A percentile compares a stretch with the other conserved stretches of the same genome.
phyloP scores from a whole-genome alignment of 2,888 invertebrate species.

The Diarsia mendica region DNA sequence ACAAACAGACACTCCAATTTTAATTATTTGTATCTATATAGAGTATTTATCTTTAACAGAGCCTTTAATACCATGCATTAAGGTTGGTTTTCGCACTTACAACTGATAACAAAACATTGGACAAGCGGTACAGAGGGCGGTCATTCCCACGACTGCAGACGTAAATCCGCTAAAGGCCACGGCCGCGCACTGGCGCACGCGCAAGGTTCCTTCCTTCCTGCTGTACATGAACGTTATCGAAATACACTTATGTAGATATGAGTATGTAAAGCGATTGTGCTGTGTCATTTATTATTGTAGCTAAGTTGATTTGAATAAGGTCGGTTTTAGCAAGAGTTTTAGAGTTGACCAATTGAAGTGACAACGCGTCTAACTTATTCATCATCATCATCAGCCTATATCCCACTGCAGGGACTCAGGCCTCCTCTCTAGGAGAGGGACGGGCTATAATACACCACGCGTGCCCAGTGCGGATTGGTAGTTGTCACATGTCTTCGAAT shows the following conservation, averaged over 20 bases:
- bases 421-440: too few relatives aligned
- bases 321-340: not conserved
- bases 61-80: not conserved
- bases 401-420: too few relatives aligned
- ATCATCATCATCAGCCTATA: too few relatives aligned
- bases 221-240: constrained; percentile 50
- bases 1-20: too few relatives aligned
- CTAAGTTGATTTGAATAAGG: not conserved
- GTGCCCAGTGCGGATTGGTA: too few relatives aligned
- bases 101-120: constrained; percentile 17
- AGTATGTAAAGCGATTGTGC: constrained; percentile 6
- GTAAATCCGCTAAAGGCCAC: constrained; percentile 72
- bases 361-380: too few relatives aligned
- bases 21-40: too few relatives aligned
- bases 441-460: too few relatives aligned
- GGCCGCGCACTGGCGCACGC: constrained; percentile 69
- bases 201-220: constrained; percentile 77
- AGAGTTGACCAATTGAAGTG: not conserved
- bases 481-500: too few relatives aligned
- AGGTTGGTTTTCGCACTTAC: not conserved
- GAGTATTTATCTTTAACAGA: not conserved
- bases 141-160: constrained; percentile 69
- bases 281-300: not conserved
- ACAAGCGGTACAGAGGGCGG: constrained; percentile 63
- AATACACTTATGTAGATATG: constrained; percentile 49